These are phyloP conservation scores for Seriola dumerili DNA, from an alignment of 2,113 vertebrate species.

Conservation along the genomic window DNA sequence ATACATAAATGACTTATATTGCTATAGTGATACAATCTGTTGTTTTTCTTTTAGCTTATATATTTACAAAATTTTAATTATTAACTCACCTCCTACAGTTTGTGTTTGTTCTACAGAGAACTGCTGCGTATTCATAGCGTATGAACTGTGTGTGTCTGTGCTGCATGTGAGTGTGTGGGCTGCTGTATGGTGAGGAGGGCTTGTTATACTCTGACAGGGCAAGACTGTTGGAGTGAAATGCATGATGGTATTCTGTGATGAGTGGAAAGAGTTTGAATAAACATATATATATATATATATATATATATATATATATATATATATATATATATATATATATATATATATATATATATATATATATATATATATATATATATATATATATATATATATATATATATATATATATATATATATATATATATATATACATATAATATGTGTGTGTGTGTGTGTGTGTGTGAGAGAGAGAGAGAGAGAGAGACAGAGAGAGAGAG, in stretches of 20 bases:
- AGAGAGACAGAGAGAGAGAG: background rate
- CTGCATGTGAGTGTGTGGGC: slow-evolving; percentile 33
- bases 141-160: slow-evolving; percentile 3
- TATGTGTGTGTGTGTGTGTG: slow-evolving; percentile 24
- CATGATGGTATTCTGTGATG: slow-evolving; percentile 78
- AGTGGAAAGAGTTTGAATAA: slow-evolving; percentile 77
- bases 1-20: too few species aligned
- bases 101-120: background rate
- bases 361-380: too few species aligned
- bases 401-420: slow-evolving; percentile 22
- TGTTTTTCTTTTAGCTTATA: background rate
- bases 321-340: too few species aligned
- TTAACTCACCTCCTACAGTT: background rate
- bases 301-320: too few species aligned
- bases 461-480: slow-evolving; percentile 12
- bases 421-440: too few species aligned
- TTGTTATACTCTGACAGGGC: slow-evolving; percentile 78
- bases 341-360: too few species aligned
- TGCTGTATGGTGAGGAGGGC: slow-evolving; percentile 50
- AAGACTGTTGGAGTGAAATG: slow-evolving; percentile 76
- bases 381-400: slow-evolving; percentile 10
- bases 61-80: too few species aligned
- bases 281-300: slow-evolving; percentile 20
- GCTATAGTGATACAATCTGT: too few species aligned
- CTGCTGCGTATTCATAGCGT: background rate